These are phyloP conservation scores for Xylota sylvarum DNA, from an alignment of 2,888 invertebrate species.

Conservation along the genomic window DNA sequence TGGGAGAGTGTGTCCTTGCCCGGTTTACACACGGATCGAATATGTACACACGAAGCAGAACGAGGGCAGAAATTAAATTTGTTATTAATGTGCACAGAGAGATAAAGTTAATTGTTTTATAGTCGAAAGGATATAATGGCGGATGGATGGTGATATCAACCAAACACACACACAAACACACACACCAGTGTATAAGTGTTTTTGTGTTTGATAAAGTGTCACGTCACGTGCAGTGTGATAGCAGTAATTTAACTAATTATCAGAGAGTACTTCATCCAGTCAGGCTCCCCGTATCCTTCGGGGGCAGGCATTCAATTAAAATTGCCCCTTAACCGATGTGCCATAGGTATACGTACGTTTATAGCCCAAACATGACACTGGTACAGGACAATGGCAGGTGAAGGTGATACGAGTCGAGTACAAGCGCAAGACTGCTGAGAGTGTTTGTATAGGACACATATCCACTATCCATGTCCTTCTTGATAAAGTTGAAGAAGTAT, in stretches of 20 bases:
- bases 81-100: slow-evolving; percentile 67
- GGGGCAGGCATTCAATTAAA: slow-evolving; percentile 43
- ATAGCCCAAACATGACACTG: slow-evolving; percentile 29
- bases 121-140: slow-evolving; percentile 62
- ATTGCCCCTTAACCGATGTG: slow-evolving; percentile 22
- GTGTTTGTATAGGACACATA: background rate
- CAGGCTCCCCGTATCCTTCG: slow-evolving; percentile 6
- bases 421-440: too few relatives aligned
- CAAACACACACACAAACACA: background rate
- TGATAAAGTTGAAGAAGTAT: background rate
- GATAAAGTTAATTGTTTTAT: slow-evolving; percentile 75
- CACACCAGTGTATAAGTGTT: background rate
- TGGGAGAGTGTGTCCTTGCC: slow-evolving; percentile 37
- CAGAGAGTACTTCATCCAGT: slow-evolving; percentile 45
- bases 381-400: slow-evolving; percentile 28
- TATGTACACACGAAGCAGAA: background rate
- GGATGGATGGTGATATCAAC: slow-evolving; percentile 36
- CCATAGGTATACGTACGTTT: slow-evolving; percentile 9
- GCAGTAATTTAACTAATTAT: slow-evolving; percentile 68
- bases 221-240: slow-evolving; percentile 61
- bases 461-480: background rate
- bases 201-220: slow-evolving; percentile 52
- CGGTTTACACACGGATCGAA: slow-evolving; percentile 18
- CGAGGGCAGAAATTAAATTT: slow-evolving; percentile 60
- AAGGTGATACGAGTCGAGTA: slow-evolving; percentile 23